A percentile compares a stretch with the other conserved stretches of the same genome.
These are phyloP conservation scores for Cranoglanis bouderius DNA, from an alignment of 2,113 vertebrate species.

Conservation along the genomic window DNA sequence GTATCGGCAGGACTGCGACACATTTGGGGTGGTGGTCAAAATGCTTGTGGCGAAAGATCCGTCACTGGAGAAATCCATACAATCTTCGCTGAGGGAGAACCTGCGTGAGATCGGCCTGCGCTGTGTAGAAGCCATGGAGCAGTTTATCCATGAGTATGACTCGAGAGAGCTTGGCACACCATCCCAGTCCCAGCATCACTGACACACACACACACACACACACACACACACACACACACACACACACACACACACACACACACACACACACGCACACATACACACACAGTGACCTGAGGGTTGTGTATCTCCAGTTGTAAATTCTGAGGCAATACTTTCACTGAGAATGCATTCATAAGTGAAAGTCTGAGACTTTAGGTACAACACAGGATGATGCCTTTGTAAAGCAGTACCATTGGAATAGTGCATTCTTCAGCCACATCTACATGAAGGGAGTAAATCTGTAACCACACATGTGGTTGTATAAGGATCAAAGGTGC, in stretches of 20 bases:
- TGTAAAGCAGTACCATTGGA: background rate
- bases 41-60: constrained; percentile 76
- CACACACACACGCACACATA: background rate
- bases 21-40: constrained; percentile 72
- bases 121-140: constrained; percentile 72
- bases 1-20: constrained; percentile 73
- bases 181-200: constrained; percentile 7
- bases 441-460: background rate
- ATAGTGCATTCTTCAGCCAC: background rate
- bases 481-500: background rate
- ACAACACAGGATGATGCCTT: background rate
- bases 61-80: constrained; percentile 66
- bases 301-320: background rate
- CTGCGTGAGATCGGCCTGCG: constrained; percentile 70
- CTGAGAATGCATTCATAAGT: background rate
- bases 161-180: constrained; percentile 51
- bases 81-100: constrained; percentile 70
- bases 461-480: background rate
- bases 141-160: constrained; percentile 75
- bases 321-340: background rate
- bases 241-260: background rate
- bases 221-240: background rate
- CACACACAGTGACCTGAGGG: background rate
- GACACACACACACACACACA: background rate
- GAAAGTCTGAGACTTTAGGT: background rate